These are phyloP conservation scores for Lampris incognitus DNA, from an alignment of 2,113 vertebrate species.

Conservation along the genomic window DNA sequence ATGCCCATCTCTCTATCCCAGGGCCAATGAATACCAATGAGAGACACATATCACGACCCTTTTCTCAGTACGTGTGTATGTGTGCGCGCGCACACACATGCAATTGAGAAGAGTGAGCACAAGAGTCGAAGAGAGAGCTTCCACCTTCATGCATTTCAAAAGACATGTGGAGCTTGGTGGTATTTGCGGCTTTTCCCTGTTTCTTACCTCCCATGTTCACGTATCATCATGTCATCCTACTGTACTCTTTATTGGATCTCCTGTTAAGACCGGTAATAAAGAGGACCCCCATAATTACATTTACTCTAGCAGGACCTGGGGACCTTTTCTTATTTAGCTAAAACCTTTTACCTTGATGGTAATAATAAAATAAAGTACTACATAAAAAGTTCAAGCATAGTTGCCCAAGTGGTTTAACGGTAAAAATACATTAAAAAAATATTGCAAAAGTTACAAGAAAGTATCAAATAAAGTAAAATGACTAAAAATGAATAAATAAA, in stretches of 20 bases:
- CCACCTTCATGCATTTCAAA: constrained; percentile 34
- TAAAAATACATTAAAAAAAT: too few species aligned
- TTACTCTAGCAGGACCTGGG: constrained; percentile 78
- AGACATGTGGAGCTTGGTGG: constrained; percentile 19
- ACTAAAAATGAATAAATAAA: too few species aligned
- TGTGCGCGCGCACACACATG: constrained; percentile 32
- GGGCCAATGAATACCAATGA: constrained; percentile 93
- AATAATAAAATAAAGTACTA: too few species aligned
- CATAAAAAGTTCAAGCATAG: too few species aligned
- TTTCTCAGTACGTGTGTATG: constrained; percentile 28
- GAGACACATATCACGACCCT: constrained; percentile 68
- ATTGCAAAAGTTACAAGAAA: too few species aligned
- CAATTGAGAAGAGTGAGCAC: constrained; percentile 23
- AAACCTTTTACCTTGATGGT: constrained; percentile 64
- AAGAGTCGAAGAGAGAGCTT: constrained; percentile 32
- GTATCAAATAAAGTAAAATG: too few species aligned
- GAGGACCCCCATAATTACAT: constrained; percentile 84
- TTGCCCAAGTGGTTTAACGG: too few species aligned
- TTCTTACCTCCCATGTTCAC: constrained; percentile 50
- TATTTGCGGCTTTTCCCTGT: constrained; percentile 31
- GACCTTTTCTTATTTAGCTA: constrained; percentile 85
- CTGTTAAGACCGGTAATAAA: constrained; percentile 81
- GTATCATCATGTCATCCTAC: constrained; percentile 69
- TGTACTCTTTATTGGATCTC: constrained; percentile 77
- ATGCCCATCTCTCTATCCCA: constrained; percentile 86